These are phyloP conservation scores for Stegodyphus mimosarum DNA, from an alignment of 1,140 invertebrate genomes.

Conservation along the genomic window DNA sequence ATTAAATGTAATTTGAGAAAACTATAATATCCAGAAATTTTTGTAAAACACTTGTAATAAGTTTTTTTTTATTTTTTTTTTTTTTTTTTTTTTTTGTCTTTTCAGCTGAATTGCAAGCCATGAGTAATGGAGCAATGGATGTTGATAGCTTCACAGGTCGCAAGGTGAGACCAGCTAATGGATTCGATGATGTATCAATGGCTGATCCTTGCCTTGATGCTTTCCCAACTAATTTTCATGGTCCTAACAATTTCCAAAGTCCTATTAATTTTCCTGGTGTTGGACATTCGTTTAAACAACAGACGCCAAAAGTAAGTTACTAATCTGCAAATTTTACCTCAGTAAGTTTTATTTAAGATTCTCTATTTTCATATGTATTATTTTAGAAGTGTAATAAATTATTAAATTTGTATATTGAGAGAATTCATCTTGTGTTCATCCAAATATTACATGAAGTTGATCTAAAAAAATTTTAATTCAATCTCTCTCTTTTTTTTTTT, in stretches of 20 bases:
- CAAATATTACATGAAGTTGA: too few species aligned
- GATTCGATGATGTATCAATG: conserved; percentile 26
- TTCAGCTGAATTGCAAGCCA: conserved; percentile 34
- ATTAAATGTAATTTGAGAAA: too few species aligned
- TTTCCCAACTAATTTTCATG: conserved; percentile 55
- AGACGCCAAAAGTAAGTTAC: conserved; percentile 25
- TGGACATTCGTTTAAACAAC: conserved; percentile 72
- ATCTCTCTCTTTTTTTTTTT: too few species aligned
- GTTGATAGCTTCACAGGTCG: conserved; percentile 36
- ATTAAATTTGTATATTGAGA: too few species aligned
- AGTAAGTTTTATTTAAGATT: too few species aligned
- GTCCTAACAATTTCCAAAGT: conserved; percentile 58
- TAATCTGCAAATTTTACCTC: too few species aligned
- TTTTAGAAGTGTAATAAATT: too few species aligned
- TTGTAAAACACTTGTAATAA: neutral
- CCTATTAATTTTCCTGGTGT: conserved; percentile 65
- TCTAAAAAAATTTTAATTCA: too few species aligned
- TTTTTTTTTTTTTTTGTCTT: neutral
- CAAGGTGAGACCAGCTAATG: conserved; percentile 17
- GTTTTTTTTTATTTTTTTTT: neutral
- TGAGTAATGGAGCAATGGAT: conserved; percentile 34
- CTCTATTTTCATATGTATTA: too few species aligned
- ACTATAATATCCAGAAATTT: too few species aligned
- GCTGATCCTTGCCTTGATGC: conserved; percentile 27
- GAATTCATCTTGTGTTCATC: too few species aligned